Percentiles rank a stretch among this genome's conserved stretches.
Conservation (phyloP, 64 coral and sea anemone species). For the Stylophora pistillata region DNA sequence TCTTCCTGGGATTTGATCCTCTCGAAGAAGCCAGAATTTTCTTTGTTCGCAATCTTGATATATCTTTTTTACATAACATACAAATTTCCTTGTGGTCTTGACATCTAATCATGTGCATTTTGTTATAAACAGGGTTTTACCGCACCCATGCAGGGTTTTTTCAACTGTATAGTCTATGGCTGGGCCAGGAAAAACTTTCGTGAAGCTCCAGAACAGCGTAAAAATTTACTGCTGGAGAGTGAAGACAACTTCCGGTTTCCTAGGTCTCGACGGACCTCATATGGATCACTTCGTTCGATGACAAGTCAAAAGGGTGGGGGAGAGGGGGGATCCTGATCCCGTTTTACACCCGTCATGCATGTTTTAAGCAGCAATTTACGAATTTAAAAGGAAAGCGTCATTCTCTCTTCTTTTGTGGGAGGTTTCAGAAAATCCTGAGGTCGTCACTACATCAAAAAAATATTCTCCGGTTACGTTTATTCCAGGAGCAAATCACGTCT, state of each 20-base stretch:
- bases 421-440: no score
- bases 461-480: no score
- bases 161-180: slow-evolving; percentile 87
- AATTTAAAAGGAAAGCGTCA: no score
- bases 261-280: background rate
- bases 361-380: no score
- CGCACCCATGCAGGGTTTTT: slow-evolving; percentile 89
- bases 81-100: background rate
- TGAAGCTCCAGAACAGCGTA: slow-evolving; percentile 30
- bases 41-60: no score
- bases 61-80: background rate
- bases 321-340: no score
- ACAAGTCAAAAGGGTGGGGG: background rate
- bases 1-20: no score
- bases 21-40: no score
- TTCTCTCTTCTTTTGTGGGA: no score
- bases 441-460: no score
- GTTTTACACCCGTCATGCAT: no score
- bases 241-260: background rate
- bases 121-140: slow-evolving; percentile 56
- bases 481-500: no score
- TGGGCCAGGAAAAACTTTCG: slow-evolving; percentile 83
- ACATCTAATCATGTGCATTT: background rate
- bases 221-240: background rate
- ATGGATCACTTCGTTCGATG: background rate